Conservation (phyloP, 2,888 invertebrate genomes). For the Neoaliturus tenellus region DNA sequence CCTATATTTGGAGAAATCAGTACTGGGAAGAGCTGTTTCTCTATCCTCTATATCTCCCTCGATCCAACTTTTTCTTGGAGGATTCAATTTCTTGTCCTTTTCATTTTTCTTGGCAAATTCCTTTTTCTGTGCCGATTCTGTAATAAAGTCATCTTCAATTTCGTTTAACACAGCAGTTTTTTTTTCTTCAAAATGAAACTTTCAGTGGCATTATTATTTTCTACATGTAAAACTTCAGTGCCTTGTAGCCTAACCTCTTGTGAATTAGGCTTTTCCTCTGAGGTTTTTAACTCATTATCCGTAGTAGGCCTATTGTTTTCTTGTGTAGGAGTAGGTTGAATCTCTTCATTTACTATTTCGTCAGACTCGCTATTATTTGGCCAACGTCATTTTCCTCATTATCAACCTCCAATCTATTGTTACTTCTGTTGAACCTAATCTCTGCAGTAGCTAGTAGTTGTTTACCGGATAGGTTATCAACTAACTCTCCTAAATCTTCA, state of each 20-base stretch:
- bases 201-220: conserved; percentile 29
- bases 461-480: conserved; percentile 57
- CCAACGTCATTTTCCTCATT: conserved; percentile 26
- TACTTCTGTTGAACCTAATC: conserved; percentile 50
- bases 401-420: background rate
- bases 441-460: conserved; percentile 58
- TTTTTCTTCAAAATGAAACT: conserved; percentile 44
- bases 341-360: background rate
- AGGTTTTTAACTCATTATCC: too few species aligned
- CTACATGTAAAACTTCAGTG: conserved; percentile 7
- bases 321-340: conserved; percentile 7
- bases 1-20: conserved; percentile 57
- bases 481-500: conserved; percentile 53
- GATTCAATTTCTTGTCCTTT: conserved; percentile 20
- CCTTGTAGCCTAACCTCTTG: background rate
- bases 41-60: conserved; percentile 41
- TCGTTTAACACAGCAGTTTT: conserved; percentile 33
- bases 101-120: conserved; percentile 39
- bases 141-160: conserved; percentile 30
- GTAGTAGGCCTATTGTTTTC: too few species aligned
- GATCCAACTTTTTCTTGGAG: conserved; percentile 18
- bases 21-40: conserved; percentile 50
- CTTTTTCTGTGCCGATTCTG: conserved; percentile 37
- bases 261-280: background rate
- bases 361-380: background rate